phyloP scores from a whole-genome alignment of 2,797 vertebrate species.

The Chloroceryle inda region DNA sequence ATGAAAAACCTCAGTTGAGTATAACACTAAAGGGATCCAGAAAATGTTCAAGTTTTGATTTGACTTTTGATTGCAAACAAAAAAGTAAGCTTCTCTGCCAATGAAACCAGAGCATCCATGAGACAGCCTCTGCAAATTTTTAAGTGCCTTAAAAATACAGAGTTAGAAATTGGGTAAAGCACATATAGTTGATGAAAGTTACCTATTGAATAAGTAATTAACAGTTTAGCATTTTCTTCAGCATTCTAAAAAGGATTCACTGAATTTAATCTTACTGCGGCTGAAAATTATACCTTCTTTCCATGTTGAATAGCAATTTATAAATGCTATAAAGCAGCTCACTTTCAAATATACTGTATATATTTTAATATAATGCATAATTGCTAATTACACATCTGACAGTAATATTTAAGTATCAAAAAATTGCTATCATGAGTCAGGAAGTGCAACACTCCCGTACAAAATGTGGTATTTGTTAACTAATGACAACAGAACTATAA shows the following conservation, averaged over 20 bases:
- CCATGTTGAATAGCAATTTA: constrained; percentile 6
- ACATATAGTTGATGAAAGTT: neutral
- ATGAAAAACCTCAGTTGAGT: neutral
- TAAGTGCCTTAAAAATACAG: neutral
- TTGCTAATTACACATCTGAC: constrained; percentile 10
- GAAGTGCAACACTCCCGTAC: neutral
- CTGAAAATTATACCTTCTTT: constrained; percentile 19
- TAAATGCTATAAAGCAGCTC: constrained; percentile 18
- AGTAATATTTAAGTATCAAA: constrained; percentile 4
- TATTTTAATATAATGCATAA: neutral
- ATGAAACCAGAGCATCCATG: neutral
- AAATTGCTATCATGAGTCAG: neutral
- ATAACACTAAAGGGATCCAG: neutral
- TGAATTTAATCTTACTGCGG: constrained; percentile 1
- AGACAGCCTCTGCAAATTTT: neutral
- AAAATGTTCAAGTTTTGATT: neutral
- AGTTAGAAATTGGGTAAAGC: neutral
- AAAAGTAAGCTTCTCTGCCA: neutral
- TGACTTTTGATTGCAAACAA: neutral
- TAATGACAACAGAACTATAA: constrained; percentile 48
- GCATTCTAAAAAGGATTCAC: neutral
- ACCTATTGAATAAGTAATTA: neutral
- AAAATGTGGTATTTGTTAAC: neutral
- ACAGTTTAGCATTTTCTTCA: neutral
- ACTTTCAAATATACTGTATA: neutral